Evolutionary conservation across 2,888 invertebrate species (phyloP).

Genomic region (Scaptomyza cyrtandrae): DNA sequence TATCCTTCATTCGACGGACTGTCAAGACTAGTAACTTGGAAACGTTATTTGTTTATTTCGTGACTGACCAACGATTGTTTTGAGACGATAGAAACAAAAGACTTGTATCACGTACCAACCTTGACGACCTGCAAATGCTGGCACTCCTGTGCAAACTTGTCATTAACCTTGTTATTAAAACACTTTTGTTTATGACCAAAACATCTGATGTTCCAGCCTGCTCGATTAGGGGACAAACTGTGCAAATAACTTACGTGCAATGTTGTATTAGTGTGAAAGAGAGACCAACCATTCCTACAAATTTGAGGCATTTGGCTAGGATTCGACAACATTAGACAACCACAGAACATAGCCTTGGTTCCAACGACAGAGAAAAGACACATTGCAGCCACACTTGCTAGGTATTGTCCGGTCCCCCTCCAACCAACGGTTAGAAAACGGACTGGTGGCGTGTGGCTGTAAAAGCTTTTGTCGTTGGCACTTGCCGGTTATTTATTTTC

Average conservation of each 20-base stretch:
- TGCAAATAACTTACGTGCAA: slow-evolving; percentile 81
- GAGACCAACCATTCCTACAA: background rate
- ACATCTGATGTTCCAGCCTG: slow-evolving; percentile 79
- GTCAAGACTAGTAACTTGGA: slow-evolving; percentile 49
- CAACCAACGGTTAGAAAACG: background rate
- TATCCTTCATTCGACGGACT: slow-evolving; percentile 24
- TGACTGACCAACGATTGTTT: slow-evolving; percentile 44
- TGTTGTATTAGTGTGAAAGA: slow-evolving; percentile 9
- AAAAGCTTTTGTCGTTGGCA: slow-evolving; percentile 42
- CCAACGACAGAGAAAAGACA: slow-evolving; percentile 28
- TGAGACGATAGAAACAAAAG: slow-evolving; percentile 29
- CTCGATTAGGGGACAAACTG: slow-evolving; percentile 50
- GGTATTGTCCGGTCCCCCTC: background rate
- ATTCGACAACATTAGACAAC: slow-evolving; percentile 11
- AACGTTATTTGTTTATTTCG: slow-evolving; percentile 56
- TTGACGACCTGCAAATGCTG: slow-evolving; percentile 29
- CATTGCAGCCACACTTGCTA: slow-evolving; percentile 9
- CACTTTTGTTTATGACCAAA: slow-evolving; percentile 79
- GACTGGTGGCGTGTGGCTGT: slow-evolving; percentile 39
- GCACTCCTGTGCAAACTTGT: slow-evolving; percentile 64
- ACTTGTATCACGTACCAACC: slow-evolving; percentile 60
- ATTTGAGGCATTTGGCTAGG: background rate
- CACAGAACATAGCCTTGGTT: slow-evolving; percentile 18
- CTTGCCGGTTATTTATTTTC: slow-evolving; percentile 73
- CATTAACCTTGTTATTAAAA: slow-evolving; percentile 83